Conservation (phyloP, 2,113 vertebrate genomes). For the Porphyrio hochstetteri region DNA sequence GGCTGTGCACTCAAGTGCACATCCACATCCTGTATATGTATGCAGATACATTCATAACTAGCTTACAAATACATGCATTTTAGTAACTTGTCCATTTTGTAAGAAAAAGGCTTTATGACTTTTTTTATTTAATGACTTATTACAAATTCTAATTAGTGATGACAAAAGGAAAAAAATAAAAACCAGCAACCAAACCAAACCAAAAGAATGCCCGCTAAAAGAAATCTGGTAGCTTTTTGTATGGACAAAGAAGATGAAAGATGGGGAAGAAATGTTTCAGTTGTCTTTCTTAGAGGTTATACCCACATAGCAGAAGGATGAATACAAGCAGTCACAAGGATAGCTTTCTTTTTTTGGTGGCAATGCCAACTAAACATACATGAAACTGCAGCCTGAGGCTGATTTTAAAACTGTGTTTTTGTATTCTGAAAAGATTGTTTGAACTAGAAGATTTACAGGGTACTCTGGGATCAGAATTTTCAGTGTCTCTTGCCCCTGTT, state of each 20-base stretch:
- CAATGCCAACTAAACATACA: background rate
- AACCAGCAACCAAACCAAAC: background rate
- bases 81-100: background rate
- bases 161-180: background rate
- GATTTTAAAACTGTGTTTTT: background rate
- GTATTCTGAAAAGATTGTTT: background rate
- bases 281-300: background rate
- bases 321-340: background rate
- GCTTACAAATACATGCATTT: background rate
- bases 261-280: background rate
- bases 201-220: background rate
- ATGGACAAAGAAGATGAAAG: background rate
- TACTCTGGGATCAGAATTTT: background rate
- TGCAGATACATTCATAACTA: background rate
- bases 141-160: background rate
- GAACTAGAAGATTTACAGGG: background rate
- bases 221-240: background rate
- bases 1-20: background rate
- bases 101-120: background rate
- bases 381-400: background rate
- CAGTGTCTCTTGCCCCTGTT: background rate
- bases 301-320: background rate
- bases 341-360: background rate
- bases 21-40: background rate
- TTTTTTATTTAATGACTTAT: background rate